Percentiles rank a stretch among this genome's conserved stretches.
Conservation (phyloP, 2,888 invertebrate species). For the Polydesmus complanatus region DNA sequence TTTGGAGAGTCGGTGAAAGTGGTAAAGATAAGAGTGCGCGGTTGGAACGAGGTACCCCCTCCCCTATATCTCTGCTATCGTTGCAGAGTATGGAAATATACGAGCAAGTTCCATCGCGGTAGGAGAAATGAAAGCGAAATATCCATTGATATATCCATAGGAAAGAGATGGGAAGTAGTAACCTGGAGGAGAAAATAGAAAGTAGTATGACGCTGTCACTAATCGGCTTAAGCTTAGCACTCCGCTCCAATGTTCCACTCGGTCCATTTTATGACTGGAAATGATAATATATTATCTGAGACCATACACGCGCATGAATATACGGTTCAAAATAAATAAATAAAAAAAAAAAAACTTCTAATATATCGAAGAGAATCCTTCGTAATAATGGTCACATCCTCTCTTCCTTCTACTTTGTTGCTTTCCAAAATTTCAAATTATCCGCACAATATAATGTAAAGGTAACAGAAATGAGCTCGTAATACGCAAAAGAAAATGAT, state of each 20-base stretch:
- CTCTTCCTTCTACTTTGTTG: not conserved
- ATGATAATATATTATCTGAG: conserved; percentile 14
- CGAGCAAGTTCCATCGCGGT: conserved; percentile 9
- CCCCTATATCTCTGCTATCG: too few relatives aligned
- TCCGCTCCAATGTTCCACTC: conserved; percentile 2
- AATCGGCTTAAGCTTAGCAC: conserved; percentile 13
- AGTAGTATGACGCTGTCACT: conserved; percentile 5
- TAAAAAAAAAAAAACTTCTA: too few relatives aligned
- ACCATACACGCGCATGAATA: conserved; percentile 3
- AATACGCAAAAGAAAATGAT: not conserved
- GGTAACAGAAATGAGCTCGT: not conserved
- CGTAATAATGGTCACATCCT: not conserved
- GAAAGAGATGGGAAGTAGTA: not conserved
- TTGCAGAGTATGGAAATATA: too few relatives aligned
- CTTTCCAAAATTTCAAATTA: not conserved
- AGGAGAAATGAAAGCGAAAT: conserved; percentile 21
- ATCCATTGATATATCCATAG: not conserved
- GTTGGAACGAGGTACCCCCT: too few relatives aligned
- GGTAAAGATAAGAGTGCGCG: not conserved
- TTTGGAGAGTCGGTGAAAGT: not conserved
- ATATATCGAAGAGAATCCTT: not conserved
- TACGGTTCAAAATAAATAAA: not conserved
- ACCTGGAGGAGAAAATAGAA: conserved; percentile 16
- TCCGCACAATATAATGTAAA: not conserved
- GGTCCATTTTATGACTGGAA: conserved; percentile 6